Evolutionary conservation across 2,888 invertebrate genomes (phyloP).

Genomic region (Hemistola chrysoprasaria): DNA sequence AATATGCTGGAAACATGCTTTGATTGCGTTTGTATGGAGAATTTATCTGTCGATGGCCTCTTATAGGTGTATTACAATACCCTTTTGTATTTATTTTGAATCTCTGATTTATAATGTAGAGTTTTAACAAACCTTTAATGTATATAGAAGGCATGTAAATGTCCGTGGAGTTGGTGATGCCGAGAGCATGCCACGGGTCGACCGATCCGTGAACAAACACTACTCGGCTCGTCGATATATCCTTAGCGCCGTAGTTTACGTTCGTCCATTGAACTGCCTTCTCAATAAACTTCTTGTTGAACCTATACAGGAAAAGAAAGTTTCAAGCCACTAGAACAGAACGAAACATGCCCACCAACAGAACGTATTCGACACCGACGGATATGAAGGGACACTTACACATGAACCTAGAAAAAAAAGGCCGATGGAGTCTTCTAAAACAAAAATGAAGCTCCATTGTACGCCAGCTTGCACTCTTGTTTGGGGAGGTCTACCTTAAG

Average conservation of each 20-base stretch:
- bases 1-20: too few species aligned
- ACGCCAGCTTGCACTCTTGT: too few species aligned
- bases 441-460: too few species aligned
- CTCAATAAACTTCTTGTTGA: conserved; percentile 83
- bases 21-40: too few species aligned
- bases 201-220: conserved; percentile 94
- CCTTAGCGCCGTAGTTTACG: conserved; percentile 88
- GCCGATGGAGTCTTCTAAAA: too few species aligned
- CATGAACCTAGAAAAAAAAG: too few species aligned
- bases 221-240: conserved; percentile 86
- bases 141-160: conserved; percentile 86
- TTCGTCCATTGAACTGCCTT: conserved; percentile 88
- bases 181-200: conserved; percentile 94
- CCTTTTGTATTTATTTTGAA: too few species aligned
- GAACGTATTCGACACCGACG: too few species aligned
- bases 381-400: too few species aligned
- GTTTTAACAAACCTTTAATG: conserved; percentile 87
- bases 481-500: too few species aligned
- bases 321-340: neutral
- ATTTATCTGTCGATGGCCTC: too few species aligned
- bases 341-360: neutral
- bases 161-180: conserved; percentile 83
- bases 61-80: too few species aligned
- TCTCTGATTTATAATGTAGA: neutral
- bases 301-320: conserved; percentile 57